Conservation (phyloP, 2,888 invertebrate genomes). For the Ectemnius lituratus region DNA sequence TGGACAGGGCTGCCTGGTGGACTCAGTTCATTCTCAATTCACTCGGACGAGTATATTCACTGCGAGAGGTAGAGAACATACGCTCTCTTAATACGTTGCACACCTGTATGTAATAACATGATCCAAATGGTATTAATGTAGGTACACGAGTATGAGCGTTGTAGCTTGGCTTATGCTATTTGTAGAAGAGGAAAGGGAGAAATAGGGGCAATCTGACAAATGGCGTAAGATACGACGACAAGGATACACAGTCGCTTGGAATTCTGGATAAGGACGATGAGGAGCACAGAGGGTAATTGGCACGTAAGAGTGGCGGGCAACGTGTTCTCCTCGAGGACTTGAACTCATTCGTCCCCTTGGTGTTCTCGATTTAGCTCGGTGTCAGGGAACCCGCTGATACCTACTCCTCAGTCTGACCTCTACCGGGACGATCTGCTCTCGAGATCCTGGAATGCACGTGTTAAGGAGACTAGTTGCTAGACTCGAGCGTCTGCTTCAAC, state of each 20-base stretch:
- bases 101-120: no score
- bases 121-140: no score
- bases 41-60: no score
- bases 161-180: no score
- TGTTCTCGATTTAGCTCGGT: conserved; percentile 21
- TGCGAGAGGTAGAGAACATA: no score
- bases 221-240: no score
- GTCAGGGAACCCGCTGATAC: conserved; percentile 29
- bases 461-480: conserved; percentile 45
- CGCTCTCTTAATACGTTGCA: no score
- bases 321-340: conserved; percentile 19
- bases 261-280: conserved; percentile 45
- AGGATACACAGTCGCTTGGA: conserved; percentile 9
- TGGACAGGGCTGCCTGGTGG: no score
- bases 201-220: background rate
- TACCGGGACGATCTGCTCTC: conserved; percentile 25
- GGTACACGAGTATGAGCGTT: no score
- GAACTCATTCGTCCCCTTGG: conserved; percentile 18
- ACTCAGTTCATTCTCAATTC: no score
- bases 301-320: conserved; percentile 46
- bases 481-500: conserved; percentile 30
- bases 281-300: conserved; percentile 57
- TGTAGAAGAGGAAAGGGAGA: background rate
- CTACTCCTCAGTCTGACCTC: conserved; percentile 35
- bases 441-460: conserved; percentile 26